Evolutionary conservation across 2,113 vertebrate species (phyloP).

Genomic region (Gallinago paraguaiae): DNA sequence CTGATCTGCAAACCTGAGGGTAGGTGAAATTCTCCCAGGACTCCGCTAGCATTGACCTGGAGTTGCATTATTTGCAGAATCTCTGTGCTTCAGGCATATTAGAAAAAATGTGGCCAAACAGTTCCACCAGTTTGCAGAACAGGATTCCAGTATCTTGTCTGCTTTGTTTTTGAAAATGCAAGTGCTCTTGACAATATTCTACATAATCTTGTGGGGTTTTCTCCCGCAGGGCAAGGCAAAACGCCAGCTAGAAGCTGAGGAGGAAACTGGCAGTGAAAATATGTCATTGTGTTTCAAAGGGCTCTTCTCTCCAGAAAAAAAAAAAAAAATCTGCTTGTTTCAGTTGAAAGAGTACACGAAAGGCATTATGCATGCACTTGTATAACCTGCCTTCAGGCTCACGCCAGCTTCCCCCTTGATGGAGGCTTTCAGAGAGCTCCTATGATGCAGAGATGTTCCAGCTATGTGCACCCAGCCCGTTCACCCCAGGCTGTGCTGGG

Average conservation of each 20-base stretch:
- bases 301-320: background rate
- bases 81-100: conserved; percentile 24
- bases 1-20: background rate
- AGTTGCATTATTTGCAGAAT: conserved; percentile 10
- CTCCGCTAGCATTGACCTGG: background rate
- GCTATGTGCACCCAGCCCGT: background rate
- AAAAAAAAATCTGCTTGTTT: background rate
- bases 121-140: conserved; percentile 27
- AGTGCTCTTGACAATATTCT: background rate
- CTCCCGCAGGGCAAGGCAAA: background rate
- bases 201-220: background rate
- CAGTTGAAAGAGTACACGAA: background rate
- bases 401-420: background rate
- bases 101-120: conserved; percentile 43
- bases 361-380: background rate
- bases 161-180: conserved; percentile 20
- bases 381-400: background rate
- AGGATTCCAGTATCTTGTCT: conserved; percentile 43
- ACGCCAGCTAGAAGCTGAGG: conserved; percentile 2
- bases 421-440: background rate
- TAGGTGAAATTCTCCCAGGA: background rate
- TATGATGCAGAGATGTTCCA: background rate
- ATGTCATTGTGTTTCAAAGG: background rate
- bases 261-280: conserved; percentile 46
- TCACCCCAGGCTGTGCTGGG: background rate